phyloP scores from a whole-genome alignment of 2,888 invertebrate genomes.

The Petrophora chlorosata region DNA sequence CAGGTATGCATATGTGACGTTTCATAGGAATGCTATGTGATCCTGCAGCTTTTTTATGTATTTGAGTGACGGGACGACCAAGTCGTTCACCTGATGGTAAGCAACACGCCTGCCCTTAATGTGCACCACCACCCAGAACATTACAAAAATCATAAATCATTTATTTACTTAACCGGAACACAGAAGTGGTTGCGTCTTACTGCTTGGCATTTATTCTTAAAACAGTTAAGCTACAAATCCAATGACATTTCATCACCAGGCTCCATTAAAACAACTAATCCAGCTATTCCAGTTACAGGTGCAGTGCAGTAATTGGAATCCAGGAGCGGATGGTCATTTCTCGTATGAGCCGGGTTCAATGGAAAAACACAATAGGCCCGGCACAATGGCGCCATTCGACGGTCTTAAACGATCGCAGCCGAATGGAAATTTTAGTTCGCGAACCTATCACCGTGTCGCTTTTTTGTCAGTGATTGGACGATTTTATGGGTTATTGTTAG shows the following conservation, averaged over 20 bases:
- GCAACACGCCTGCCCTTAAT: no score
- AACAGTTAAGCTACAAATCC: background rate
- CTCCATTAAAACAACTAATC: conserved; percentile 57
- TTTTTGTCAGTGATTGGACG: conserved; percentile 44
- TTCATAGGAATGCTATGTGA: no score
- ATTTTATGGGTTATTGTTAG: conserved; percentile 33
- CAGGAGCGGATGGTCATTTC: conserved; percentile 55
- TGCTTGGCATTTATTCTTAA: no score
- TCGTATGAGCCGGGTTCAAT: conserved; percentile 72
- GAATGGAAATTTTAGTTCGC: conserved; percentile 76
- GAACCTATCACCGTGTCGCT: conserved; percentile 55
- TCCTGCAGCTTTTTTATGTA: no score
- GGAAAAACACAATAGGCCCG: conserved; percentile 74
- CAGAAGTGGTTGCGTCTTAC: no score
- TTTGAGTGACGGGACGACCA: no score
- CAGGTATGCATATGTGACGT: no score
- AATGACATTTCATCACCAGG: background rate
- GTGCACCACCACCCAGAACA: no score
- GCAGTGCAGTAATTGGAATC: conserved; percentile 71
- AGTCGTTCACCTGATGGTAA: no score
- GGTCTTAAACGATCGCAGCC: conserved; percentile 71
- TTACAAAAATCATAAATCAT: no score
- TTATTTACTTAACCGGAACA: no score
- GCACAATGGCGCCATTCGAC: conserved; percentile 71
- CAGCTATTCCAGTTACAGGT: conserved; percentile 59